Percentiles rank a stretch among this genome's conserved stretches.
Evolutionary conservation across 2,113 vertebrate genomes (phyloP).

Genomic region (Ciconia stormi): DNA sequence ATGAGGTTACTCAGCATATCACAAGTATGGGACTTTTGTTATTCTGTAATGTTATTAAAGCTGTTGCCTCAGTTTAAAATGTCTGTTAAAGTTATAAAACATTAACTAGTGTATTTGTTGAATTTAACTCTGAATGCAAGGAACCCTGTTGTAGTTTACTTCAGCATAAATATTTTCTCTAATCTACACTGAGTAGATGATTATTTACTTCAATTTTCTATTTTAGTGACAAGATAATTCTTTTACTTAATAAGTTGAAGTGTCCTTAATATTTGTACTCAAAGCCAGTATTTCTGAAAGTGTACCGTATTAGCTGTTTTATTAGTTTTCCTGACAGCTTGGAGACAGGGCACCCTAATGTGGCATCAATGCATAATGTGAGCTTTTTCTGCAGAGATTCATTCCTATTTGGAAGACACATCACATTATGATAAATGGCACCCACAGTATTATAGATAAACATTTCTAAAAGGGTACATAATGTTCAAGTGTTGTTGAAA

Average conservation of each 20-base stretch:
- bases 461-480: not conserved
- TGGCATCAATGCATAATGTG: not conserved
- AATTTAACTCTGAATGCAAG: not conserved
- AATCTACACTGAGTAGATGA: not conserved
- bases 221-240: constrained; percentile 31
- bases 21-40: not conserved
- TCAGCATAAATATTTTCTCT: not conserved
- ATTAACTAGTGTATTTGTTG: not conserved
- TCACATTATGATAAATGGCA: not conserved
- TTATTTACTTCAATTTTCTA: constrained; percentile 25
- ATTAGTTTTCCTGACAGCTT: constrained; percentile 32
- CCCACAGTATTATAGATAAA: not conserved
- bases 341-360: not conserved
- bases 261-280: constrained; percentile 15
- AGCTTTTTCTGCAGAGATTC: not conserved
- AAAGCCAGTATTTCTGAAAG: constrained; percentile 10
- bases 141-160: not conserved
- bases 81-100: not conserved
- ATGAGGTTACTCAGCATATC: not conserved
- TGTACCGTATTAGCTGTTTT: not conserved
- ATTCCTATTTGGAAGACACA: constrained; percentile 17
- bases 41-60: not conserved
- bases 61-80: not conserved
- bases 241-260: constrained; percentile 21
- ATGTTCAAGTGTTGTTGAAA: not conserved